Evolutionary conservation across 2,888 invertebrate species (phyloP).

Genomic region (Xestia xanthographa): DNA sequence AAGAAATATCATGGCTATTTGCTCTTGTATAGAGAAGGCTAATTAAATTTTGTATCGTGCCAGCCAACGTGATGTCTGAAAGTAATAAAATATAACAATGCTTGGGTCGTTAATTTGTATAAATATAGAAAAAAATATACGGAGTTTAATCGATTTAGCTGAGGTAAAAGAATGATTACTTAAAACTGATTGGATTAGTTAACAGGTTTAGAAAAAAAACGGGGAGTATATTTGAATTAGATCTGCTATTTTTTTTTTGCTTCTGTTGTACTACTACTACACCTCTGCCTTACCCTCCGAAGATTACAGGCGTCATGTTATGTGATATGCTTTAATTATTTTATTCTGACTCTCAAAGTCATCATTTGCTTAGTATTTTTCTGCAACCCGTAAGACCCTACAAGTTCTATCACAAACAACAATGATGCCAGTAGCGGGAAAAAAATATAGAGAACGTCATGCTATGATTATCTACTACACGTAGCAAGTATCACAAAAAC

Average conservation of each 20-base stretch:
- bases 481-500: background rate
- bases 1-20: too few species aligned
- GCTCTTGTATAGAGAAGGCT: too few species aligned
- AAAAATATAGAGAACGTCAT: background rate
- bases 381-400: too few species aligned
- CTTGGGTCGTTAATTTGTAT: background rate
- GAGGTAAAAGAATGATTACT: background rate
- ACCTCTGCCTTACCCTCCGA: background rate
- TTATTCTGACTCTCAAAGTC: too few species aligned
- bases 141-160: background rate
- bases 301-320: background rate
- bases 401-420: too few species aligned
- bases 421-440: too few species aligned
- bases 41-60: background rate
- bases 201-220: too few species aligned
- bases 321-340: too few species aligned
- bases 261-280: background rate
- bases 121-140: background rate
- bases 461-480: background rate
- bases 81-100: background rate
- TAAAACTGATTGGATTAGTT: background rate
- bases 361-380: too few species aligned
- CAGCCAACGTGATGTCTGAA: background rate
- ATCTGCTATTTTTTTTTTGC: too few species aligned
- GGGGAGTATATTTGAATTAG: too few species aligned